Evolutionary conservation across 2,797 vertebrate genomes (phyloP).

Genomic region (Microctenopoma stevenorrisi): DNA sequence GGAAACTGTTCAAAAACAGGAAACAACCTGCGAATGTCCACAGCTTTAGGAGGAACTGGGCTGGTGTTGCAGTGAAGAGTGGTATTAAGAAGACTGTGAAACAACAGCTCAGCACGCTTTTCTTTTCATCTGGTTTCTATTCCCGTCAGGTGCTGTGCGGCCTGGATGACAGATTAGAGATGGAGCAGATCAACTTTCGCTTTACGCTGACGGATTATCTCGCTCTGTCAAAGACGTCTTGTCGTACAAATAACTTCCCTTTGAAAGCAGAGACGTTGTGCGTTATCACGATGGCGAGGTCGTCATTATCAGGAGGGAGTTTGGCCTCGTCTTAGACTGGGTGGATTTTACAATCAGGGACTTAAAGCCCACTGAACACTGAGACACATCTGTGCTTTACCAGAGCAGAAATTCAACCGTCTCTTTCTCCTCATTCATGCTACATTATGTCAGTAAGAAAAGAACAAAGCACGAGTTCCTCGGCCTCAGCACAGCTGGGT

Average conservation of each 20-base stretch:
- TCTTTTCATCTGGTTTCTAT: background rate
- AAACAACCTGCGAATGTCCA: constrained; percentile 73
- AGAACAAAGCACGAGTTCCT: too few species aligned
- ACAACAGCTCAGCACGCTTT: too few species aligned
- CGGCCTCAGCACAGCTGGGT: too few species aligned
- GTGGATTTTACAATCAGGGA: background rate
- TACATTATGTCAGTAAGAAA: too few species aligned
- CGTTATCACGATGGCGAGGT: too few species aligned
- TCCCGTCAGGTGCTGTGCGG: too few species aligned
- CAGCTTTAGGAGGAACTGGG: constrained; percentile 50
- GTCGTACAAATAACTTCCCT: constrained; percentile 1
- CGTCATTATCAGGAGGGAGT: too few species aligned
- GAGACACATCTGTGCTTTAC: background rate
- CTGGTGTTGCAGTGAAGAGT: background rate
- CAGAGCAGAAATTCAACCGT: background rate
- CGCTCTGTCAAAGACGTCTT: background rate
- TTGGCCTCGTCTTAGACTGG: background rate
- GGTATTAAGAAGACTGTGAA: too few species aligned
- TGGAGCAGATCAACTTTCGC: constrained; percentile 20
- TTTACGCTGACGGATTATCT: constrained; percentile 15
- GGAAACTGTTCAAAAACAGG: constrained; percentile 73
- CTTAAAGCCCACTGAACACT: background rate
- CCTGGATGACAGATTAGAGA: constrained; percentile 7
- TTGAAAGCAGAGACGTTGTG: background rate
- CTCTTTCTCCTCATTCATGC: too few species aligned